Base-by-base conservation (phyloP, 2,113 vertebrate species). In the Toxotes jaculatrix region DNA sequence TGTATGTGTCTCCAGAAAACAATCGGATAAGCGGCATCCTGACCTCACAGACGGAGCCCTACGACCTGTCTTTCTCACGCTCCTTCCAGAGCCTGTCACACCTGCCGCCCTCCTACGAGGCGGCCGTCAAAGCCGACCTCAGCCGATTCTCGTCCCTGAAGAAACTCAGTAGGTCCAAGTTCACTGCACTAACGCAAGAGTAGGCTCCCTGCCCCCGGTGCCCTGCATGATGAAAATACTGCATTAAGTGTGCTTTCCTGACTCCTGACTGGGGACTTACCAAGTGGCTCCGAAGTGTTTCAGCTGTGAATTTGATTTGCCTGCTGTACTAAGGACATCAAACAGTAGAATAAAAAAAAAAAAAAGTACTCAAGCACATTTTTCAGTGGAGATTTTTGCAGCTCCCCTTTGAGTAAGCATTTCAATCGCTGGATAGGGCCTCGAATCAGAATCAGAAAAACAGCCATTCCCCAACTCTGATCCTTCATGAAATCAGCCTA, bases 31-130 rank as follows among this genome's bases (percentile, higher is more conserved):
- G 97, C 94, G 96, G 96, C 84, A 99, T 99, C 92, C 96, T 99
- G 85, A 99, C 98, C 4, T 99, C 97, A 23, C 98, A 98, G 92
- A 99, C 98, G 0, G 98, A 99, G 91, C 98, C 98, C 88, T 99
- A 99, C 45, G 98, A 99, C 89, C 95, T 99, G 81, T 99, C 98
- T 89, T 99, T 98, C 96, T 99, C 98, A 56, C 96, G 97, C 92
- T 99, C 98, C 86, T 99, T 98, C 96, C 98, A 99, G 96, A 99
- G 98, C 90, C 96, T 99, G 92, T 98, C 98, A 4, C 98, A 99
- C 88, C 96, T 99, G 73, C 98, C 98, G 19, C 98, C 98, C 4
- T 98, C 98, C 88, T 99, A 99, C 8, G 98, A 99, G 93, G 97
- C 97, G 65, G 97, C 97, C 5, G 90, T 99, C 90, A 98, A 98